phyloP scores from a whole-genome alignment of 2,113 vertebrate species.

The Suncus etruscus region DNA sequence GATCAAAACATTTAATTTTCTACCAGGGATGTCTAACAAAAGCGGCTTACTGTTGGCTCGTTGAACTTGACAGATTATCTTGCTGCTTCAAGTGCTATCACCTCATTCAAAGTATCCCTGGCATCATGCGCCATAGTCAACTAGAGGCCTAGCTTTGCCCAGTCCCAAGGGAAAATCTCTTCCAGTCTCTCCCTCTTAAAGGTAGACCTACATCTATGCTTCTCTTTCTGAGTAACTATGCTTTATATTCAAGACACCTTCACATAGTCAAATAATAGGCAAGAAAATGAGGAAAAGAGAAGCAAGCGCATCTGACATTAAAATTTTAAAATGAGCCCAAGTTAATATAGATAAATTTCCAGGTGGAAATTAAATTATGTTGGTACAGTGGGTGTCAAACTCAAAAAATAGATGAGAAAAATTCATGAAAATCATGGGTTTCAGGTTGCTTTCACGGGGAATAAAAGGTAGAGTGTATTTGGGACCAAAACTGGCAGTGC shows the following conservation, averaged over 20 bases:
- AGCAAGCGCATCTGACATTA: background rate
- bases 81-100: background rate
- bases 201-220: background rate
- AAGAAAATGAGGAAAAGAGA: background rate
- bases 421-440: background rate
- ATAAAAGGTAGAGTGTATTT: too few relatives aligned
- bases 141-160: background rate
- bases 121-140: accelerated
- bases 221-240: background rate
- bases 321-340: background rate
- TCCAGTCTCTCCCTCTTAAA: background rate
- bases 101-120: background rate
- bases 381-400: background rate
- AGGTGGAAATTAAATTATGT: constrained; percentile 45
- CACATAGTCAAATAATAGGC: constrained; percentile 31
- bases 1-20: background rate
- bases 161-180: background rate
- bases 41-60: background rate
- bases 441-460: too few relatives aligned
- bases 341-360: background rate
- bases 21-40: background rate
- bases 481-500: too few relatives aligned
- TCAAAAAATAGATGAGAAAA: background rate
- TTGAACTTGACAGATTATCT: background rate
- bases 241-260: background rate